Conservation (phyloP, 2,113 vertebrate species). For the Ptilonorhynchus violaceus region DNA sequence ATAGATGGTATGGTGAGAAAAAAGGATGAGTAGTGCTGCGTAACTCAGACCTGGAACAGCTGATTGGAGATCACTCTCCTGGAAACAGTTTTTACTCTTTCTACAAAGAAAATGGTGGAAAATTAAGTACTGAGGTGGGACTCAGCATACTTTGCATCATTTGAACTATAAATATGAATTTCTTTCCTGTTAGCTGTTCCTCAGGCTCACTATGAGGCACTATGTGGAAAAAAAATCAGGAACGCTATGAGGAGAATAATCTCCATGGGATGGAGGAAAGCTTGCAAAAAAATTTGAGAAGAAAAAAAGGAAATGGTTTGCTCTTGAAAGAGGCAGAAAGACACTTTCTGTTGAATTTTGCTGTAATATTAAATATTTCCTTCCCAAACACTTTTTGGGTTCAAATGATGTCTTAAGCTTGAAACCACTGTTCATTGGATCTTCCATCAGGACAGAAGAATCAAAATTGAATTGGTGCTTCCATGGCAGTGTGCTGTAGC, state of each 20-base stretch:
- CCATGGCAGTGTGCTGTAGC: neutral
- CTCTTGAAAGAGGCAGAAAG: neutral
- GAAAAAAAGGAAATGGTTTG: neutral
- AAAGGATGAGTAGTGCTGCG: neutral
- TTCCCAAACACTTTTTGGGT: neutral
- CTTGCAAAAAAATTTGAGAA: neutral
- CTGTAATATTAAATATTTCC: neutral
- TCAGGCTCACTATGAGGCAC: neutral
- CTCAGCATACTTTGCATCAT: neutral
- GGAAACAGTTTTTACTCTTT: neutral
- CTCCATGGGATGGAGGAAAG: neutral
- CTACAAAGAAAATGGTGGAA: neutral
- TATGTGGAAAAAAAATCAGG: too few species aligned
- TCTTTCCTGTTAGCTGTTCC: neutral
- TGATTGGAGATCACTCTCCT: neutral
- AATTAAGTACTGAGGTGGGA: neutral
- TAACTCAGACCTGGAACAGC: neutral
- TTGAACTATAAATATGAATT: neutral
- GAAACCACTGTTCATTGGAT: neutral
- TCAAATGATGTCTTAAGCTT: neutral
- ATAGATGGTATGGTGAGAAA: neutral
- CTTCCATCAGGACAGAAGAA: neutral
- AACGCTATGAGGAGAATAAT: neutral
- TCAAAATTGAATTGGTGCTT: neutral
- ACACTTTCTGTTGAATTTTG: neutral